phyloP scores from a whole-genome alignment of 2,113 vertebrate genomes.

The Dryoscopus gambensis region DNA sequence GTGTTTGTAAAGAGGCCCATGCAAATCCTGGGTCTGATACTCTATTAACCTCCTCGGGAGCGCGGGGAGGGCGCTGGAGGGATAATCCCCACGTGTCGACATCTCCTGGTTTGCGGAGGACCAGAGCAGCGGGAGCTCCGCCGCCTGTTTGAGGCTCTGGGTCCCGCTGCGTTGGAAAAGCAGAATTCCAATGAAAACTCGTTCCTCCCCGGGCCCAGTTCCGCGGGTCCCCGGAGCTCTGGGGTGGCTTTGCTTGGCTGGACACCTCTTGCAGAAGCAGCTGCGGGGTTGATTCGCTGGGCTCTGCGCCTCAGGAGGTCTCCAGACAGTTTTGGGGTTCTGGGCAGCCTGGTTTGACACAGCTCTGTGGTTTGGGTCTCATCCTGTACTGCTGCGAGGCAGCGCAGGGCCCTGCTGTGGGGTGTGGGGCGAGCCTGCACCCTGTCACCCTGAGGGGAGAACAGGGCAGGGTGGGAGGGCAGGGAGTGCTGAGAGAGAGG shows the following conservation, averaged over 20 bases:
- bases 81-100: background rate
- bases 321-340: fast-evolving
- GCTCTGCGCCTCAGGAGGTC: background rate
- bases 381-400: fast-evolving
- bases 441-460: fast-evolving
- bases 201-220: fast-evolving
- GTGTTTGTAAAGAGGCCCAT: background rate
- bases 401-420: fast-evolving
- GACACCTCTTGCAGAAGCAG: background rate
- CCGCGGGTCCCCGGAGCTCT: fast-evolving
- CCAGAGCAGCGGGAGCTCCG: background rate
- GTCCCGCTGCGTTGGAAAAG: background rate
- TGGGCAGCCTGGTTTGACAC: background rate
- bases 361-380: background rate
- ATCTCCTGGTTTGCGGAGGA: background rate
- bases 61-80: background rate
- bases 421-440: background rate
- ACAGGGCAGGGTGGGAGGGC: background rate
- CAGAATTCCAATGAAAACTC: background rate
- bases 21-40: background rate
- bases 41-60: background rate
- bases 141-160: background rate
- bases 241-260: fast-evolving
- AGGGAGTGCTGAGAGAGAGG: fast-evolving
- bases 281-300: background rate